Evolutionary conservation across 2,888 invertebrate species (phyloP), one percentile per base, ranked within the genome.

Genomic region (Chrysopilus asiliformis): DNA sequence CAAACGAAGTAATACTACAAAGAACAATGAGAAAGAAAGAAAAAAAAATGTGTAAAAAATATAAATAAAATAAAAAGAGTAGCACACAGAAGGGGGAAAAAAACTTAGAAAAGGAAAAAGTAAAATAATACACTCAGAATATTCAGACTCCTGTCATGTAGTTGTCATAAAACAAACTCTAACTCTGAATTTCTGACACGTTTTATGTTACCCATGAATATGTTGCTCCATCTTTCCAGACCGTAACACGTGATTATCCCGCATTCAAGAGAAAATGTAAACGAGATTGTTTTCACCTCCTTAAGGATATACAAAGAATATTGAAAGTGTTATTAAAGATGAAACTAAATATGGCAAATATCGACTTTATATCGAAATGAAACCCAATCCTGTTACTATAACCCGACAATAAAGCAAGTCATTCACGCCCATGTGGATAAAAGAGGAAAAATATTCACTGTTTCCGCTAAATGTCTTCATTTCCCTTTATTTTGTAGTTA

Each of bases 111-210:
- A 7, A 10, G 10, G 7, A 22, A 22, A 10, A 22, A 8, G 22
- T 7, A 22, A 10, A n/a, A n/a, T n/a, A n/a, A 8, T 10, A 22
- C 22, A 22, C 22, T 22, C 10, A 8, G 7, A 22, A 20, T 38
- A 28, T 29, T 22, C 38, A 38, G 32, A 36, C 32, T 38, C 36
- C 32, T 38, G 41, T 41, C 41, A 41, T 38, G 41, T 41, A 38
- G 36, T 25, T 38, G 38, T 41, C 41, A 41, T 41, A 41, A 41
- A 41, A 38, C 41, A 41, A 38, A 35, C 32, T 38, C 36, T 38
- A 33, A 32, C 41, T 41, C 36, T 35, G 35, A 41, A 41, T 41
- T 38, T 41, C 36, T 41, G 41, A 38, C 41, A 41, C 41, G 41
- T 41, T 36, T 36, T 34, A 28, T 38, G 38, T 32, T 31, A 35